Percentiles rank a stretch among this genome's conserved stretches.
phyloP scores from a whole-genome alignment of 2,113 vertebrate species.

The Natator depressus region DNA sequence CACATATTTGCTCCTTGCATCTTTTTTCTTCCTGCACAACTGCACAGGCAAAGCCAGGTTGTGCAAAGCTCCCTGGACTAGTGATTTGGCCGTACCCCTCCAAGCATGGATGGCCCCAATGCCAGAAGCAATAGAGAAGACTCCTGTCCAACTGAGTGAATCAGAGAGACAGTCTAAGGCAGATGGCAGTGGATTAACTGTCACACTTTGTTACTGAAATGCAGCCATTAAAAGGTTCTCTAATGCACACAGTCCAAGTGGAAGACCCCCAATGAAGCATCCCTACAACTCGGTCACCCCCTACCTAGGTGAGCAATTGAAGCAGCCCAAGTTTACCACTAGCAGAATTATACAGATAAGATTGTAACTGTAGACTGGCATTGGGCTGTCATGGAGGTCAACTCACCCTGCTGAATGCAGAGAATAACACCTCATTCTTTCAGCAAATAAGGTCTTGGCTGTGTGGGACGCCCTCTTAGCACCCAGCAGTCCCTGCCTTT shows the following conservation, averaged over 20 bases:
- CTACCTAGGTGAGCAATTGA: not conserved
- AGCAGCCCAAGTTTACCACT: not conserved
- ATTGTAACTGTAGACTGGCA: not conserved
- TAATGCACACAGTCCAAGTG: accelerated
- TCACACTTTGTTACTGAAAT: not conserved
- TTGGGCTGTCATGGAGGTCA: not conserved
- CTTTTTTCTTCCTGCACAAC: not conserved
- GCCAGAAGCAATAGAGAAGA: not conserved
- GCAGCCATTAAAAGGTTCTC: not conserved
- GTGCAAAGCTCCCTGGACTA: not conserved
- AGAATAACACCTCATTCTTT: not conserved
- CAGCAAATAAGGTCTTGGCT: not conserved
- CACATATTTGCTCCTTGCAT: not conserved
- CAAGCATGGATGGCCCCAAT: not conserved
- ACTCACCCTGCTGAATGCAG: not conserved
- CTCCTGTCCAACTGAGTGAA: not conserved
- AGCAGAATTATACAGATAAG: not conserved
- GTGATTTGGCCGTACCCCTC: not conserved
- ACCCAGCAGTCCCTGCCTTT: not conserved
- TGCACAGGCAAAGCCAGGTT: not conserved
- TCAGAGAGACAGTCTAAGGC: not conserved
- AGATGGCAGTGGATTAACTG: not conserved
- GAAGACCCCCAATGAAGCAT: not conserved
- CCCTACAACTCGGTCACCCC: not conserved
- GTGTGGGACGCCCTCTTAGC: not conserved